A percentile compares a stretch with the other conserved stretches of the same genome.
These are phyloP conservation scores for Trissolcus japonicus DNA, from an alignment of 2,888 invertebrate genomes.

Conservation along the genomic window DNA sequence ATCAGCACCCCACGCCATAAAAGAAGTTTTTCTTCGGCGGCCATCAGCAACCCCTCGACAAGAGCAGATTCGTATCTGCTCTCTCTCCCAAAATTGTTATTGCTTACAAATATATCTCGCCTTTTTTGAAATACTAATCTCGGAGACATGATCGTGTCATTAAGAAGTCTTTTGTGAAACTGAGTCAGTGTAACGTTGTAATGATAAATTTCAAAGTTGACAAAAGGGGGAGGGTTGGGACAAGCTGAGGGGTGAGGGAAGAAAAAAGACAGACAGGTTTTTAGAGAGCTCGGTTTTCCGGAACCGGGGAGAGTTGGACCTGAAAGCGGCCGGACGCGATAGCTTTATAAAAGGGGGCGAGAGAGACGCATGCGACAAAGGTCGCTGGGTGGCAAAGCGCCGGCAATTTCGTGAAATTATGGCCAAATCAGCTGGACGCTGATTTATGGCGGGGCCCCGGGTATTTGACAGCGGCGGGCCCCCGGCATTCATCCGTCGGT, in stretches of 20 bases:
- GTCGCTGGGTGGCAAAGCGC: constrained; percentile 8
- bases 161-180: constrained; percentile 24
- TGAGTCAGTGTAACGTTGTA: constrained; percentile 6
- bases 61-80: constrained; percentile 36
- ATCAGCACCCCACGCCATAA: constrained; percentile 30
- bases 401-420: constrained; percentile 49
- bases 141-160: constrained; percentile 30
- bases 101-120: constrained; percentile 46
- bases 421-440: constrained; percentile 48
- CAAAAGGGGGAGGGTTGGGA: constrained; percentile 1
- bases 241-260: neutral
- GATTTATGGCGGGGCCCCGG: constrained; percentile 42
- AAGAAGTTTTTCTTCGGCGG: constrained; percentile 16
- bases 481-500: constrained; percentile 7
- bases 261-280: neutral
- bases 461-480: constrained; percentile 29
- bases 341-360: constrained; percentile 21
- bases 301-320: constrained; percentile 12
- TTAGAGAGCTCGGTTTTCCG: constrained; percentile 17
- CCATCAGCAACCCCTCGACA: constrained; percentile 7
- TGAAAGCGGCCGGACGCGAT: constrained; percentile 19
- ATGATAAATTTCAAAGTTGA: constrained; percentile 13
- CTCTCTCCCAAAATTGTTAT: constrained; percentile 26
- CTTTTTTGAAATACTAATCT: constrained; percentile 18
- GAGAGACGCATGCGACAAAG: constrained; percentile 29